Base-by-base conservation (phyloP, 2,888 invertebrate genomes). In the Pristionchus entomophagus region DNA sequence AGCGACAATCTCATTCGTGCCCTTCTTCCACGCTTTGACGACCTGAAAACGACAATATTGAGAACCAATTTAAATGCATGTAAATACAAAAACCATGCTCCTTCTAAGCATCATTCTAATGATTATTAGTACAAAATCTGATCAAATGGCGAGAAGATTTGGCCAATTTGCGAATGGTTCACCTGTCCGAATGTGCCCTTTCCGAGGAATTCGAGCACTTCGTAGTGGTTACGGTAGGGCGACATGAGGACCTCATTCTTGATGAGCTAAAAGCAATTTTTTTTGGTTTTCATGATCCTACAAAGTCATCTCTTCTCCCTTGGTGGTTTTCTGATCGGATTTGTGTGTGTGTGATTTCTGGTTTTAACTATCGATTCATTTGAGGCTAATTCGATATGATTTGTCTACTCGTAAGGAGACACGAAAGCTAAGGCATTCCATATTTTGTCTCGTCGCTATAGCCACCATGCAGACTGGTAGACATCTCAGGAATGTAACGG, bases 11-110 rank as follows among this genome's bases (percentile, higher is more conserved):
- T 99, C 99, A 94, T 98, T 99, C 93, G 99, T 99, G 94, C 99
- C 99, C 94, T 99, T 98, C 95, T 99, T 99, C 99, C 99, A 99
- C 95, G 99, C 99, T 95, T 99, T 99, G 94, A 99, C 99, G 94
- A 99, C 99, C 94, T 96, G 96, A 32, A 77, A 73, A 22, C 17
- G n/a, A n/a, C n/a, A n/a, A n/a, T n/a, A n/a, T n/a, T n/a, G n/a
- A 45, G 45, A 45, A 45, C 14, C 45, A 45, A 45, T 45, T 45
- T 45, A 45, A 45, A 10, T 45, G 45, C 14, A 45, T 14, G 45
- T 45, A 45, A 45, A 45, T 45, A 45, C 45, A 45, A 45, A 45
- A 45, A 26, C 32, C 22, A 12, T 19, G 29, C 32, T 14, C 35
- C 5, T 56, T n/a, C n/a, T 22, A 56, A 5, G 10, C 56, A 5